These are phyloP conservation scores for Chlorops oryzae DNA, from an alignment of 1,140 invertebrate species.

Conservation along the genomic window DNA sequence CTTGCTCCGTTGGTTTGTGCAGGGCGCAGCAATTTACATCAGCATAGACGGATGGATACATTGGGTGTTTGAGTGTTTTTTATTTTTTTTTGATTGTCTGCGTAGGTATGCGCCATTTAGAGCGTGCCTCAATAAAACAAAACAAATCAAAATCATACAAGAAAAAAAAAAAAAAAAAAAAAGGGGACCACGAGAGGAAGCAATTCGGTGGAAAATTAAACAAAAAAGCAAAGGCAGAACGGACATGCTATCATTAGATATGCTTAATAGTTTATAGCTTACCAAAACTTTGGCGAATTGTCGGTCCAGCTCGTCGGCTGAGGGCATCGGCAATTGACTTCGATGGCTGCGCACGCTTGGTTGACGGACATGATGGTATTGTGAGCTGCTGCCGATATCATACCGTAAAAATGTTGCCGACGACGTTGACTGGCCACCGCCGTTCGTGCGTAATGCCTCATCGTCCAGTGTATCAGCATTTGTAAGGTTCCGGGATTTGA, in stretches of 20 bases:
- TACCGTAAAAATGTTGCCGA: conserved; percentile 25
- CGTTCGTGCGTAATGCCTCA: conserved; percentile 4
- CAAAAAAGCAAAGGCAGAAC: background rate
- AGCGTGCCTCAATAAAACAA: too few species aligned
- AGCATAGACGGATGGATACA: too few species aligned
- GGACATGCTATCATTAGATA: background rate
- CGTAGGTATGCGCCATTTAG: too few species aligned
- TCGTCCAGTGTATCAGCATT: conserved; percentile 28
- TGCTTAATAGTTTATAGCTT: conserved; percentile 54
- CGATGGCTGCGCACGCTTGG: conserved; percentile 67
- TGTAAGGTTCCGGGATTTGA: conserved; percentile 37
- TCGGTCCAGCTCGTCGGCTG: conserved; percentile 78
- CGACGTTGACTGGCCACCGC: background rate
- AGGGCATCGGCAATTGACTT: conserved; percentile 81
- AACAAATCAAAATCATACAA: too few species aligned
- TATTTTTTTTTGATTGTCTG: too few species aligned
- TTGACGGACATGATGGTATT: conserved; percentile 52
- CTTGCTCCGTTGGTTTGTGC: too few species aligned
- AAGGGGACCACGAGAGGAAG: background rate
- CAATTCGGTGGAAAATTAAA: background rate
- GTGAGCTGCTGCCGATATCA: conserved; percentile 39
- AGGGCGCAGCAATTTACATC: too few species aligned
- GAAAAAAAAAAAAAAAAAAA: too few species aligned
- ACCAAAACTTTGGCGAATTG: conserved; percentile 93
- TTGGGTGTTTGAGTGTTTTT: too few species aligned